Evolutionary conservation across 1,140 invertebrate species (phyloP), one percentile per base, ranked within the genome.

Genomic region (Drosophila tani): DNA sequence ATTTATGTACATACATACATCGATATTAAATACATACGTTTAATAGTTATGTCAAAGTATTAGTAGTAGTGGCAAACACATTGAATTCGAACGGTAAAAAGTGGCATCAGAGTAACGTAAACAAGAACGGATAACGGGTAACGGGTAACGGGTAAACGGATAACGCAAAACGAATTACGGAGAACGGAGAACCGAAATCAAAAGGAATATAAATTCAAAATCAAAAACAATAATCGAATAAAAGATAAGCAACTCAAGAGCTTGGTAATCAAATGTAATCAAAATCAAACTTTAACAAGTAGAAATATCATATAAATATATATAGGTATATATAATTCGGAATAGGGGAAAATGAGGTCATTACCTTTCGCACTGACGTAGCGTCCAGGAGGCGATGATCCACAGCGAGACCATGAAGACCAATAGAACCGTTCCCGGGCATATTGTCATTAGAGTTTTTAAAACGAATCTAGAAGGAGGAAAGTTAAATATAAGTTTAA

Each of bases 391-490:
- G 50, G 98, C 98, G 82, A 99, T 99, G 93, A 99, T 99, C 99
- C 99, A 99, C 51, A 99, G 94, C 0, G 99, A 99, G 62, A 99
- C 97, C 97, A 99, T 99, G 94, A 99, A 99, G 62, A 99, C 98
- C 74, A 99, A 95, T 80, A 99, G 95, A 66, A 99, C 98, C 51
- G 98, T 99, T 79, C 99, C 99, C 27, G 99, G 99, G 94, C 98
- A 99, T 92, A 99, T 99, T 91, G 99, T 99, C 99, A 99, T 99
- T 80, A 99, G 94, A 51, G 99, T 99, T 94, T 99, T 99, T 90
- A 99, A 95, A 90, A 99, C 99, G 94, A 99, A 99, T 92, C 97
- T 96, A 17, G 2, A 86, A 71, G 5, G 3, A 5, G 38, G 5
- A 38, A 21, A 38, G 19, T 38, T 19, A 12, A 17, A 55, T 15